Evolutionary conservation across 64 coral and sea anemone genomes (phyloP).

Genomic region (Orbicella faveolata): DNA sequence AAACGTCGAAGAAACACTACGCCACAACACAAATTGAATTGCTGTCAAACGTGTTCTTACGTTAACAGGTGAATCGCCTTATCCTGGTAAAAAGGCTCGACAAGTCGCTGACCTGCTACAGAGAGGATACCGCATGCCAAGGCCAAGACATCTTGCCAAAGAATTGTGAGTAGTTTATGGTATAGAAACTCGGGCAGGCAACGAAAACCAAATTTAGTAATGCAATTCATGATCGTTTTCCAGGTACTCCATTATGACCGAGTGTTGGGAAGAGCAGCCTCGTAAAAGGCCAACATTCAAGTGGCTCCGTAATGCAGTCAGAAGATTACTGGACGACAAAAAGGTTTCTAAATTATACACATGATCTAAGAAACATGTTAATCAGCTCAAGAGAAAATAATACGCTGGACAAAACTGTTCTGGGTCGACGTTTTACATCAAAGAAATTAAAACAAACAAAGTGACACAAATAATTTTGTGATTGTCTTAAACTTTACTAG

Average conservation of each 20-base stretch:
- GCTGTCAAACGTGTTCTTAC: not conserved
- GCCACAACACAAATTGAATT: not conserved
- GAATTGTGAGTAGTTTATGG: not conserved
- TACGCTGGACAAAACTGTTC: too few species aligned
- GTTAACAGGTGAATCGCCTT: not conserved
- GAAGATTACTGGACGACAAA: not conserved
- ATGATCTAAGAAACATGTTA: too few species aligned
- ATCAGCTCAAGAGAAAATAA: too few species aligned
- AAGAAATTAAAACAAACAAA: too few species aligned
- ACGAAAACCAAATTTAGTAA: not conserved
- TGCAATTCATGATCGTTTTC: not conserved
- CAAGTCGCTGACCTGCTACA: not conserved
- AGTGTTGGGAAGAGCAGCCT: constrained; percentile 26
- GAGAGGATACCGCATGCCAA: not conserved
- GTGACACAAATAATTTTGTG: too few species aligned
- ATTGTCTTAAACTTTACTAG: too few species aligned
- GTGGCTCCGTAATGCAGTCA: not conserved
- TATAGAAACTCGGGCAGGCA: too few species aligned
- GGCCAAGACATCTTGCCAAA: not conserved
- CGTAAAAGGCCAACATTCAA: not conserved
- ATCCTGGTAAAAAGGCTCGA: not conserved
- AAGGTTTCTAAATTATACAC: not conserved
- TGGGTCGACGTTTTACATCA: too few species aligned
- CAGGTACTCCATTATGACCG: constrained; percentile 17
- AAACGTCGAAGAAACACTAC: too few species aligned